Evolutionary conservation across 2,113 vertebrate species (phyloP).

Genomic region (Coturnix japonica): DNA sequence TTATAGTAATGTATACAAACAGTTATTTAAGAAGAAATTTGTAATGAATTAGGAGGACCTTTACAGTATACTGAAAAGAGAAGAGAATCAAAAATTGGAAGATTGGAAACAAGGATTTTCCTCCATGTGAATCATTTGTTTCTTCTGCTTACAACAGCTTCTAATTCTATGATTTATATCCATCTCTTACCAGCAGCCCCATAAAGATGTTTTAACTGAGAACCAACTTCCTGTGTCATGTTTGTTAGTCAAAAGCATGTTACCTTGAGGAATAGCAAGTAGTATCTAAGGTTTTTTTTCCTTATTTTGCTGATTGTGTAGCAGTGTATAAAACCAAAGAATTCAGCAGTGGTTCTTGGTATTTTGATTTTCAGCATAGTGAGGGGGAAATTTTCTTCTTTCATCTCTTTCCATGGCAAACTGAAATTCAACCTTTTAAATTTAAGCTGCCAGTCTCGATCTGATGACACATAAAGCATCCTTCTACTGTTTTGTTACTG

Average conservation of each 20-base stretch:
- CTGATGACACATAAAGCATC: not conserved
- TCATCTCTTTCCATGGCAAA: not conserved
- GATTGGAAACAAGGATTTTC: not conserved
- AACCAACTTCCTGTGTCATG: not conserved
- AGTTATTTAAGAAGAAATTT: not conserved
- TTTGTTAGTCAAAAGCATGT: not conserved
- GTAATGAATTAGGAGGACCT: not conserved
- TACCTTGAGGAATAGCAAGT: not conserved
- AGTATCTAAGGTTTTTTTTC: not conserved
- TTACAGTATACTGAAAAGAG: not conserved
- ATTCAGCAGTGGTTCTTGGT: not conserved
- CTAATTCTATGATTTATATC: not conserved
- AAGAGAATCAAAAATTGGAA: not conserved
- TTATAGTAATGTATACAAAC: not conserved
- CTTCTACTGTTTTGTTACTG: not conserved
- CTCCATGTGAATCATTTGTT: not conserved
- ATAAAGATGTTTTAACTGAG: not conserved
- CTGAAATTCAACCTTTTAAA: not conserved
- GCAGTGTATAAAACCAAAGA: not conserved
- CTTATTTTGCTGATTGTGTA: not conserved
- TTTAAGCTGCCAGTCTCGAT: not conserved
- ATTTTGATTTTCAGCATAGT: not conserved
- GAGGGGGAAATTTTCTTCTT: not conserved
- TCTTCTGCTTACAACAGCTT: not conserved
- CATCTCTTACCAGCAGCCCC: not conserved